Conservation (phyloP, 2,888 invertebrate species). For the Eilema depressum region DNA sequence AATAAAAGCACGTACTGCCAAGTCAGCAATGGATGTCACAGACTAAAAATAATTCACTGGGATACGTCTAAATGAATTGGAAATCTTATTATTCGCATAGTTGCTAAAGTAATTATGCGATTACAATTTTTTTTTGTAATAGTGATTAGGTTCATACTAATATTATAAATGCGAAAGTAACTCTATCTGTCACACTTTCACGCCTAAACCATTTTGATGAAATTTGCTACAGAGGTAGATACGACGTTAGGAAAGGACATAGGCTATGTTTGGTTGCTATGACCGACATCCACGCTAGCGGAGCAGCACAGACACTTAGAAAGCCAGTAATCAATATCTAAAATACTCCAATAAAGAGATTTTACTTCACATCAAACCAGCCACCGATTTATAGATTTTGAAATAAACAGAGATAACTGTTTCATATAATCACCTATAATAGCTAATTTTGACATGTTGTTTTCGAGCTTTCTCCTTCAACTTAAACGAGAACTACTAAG, state of each 20-base stretch:
- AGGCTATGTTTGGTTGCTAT: too few species aligned
- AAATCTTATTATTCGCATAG: conserved; percentile 2
- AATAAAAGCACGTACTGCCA: conserved; percentile 2
- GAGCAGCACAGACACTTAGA: too few species aligned
- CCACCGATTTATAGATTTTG: neutral
- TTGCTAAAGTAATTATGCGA: neutral
- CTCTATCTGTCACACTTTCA: too few species aligned
- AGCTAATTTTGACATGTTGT: neutral
- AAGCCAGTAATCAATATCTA: neutral
- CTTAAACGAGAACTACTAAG: neutral
- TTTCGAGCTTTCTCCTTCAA: neutral
- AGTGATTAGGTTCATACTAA: too few species aligned
- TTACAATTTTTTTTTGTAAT: neutral
- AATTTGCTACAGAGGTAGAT: too few species aligned
- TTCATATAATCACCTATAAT: neutral
- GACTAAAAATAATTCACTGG: neutral
- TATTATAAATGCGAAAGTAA: too few species aligned
- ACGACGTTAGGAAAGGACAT: too few species aligned
- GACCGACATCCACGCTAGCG: too few species aligned
- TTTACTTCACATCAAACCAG: neutral
- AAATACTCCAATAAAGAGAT: neutral
- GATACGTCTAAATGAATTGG: neutral
- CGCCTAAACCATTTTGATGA: too few species aligned
- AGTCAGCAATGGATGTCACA: neutral
- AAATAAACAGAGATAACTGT: neutral